Evolutionary conservation across 2,888 invertebrate genomes (phyloP).

Genomic region (Drosophila siamana): DNA sequence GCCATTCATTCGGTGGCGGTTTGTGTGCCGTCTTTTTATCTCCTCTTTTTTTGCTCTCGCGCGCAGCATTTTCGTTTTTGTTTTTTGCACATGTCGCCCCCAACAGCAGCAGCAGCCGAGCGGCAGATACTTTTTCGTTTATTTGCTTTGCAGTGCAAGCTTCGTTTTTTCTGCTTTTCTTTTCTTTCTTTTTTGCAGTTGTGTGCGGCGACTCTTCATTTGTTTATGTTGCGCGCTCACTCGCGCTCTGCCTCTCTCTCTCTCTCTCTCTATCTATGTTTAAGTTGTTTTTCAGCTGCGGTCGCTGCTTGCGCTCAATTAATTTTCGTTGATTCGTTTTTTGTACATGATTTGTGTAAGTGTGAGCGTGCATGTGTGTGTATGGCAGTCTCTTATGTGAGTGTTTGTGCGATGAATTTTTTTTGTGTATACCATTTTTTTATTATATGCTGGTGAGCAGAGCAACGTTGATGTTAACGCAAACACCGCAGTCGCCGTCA

Average conservation of each 20-base stretch:
- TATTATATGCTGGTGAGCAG: constrained; percentile 47
- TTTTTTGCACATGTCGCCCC: constrained; percentile 61
- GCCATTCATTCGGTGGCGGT: constrained; percentile 76
- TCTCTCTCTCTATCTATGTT: constrained; percentile 35
- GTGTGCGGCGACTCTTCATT: constrained; percentile 59
- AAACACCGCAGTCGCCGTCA: neutral
- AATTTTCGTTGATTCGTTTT: constrained; percentile 80
- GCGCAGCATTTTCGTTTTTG: constrained; percentile 49
- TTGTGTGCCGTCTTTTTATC: constrained; percentile 71
- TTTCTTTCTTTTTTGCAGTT: constrained; percentile 42
- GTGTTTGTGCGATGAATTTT: constrained; percentile 54
- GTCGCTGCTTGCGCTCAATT: constrained; percentile 76
- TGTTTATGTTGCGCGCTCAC: constrained; percentile 77
- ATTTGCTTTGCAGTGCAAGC: constrained; percentile 46
- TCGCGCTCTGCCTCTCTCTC: constrained; percentile 48
- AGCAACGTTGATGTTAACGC: constrained; percentile 32
- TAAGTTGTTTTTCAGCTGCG: constrained; percentile 39
- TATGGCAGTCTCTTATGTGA: neutral
- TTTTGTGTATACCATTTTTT: constrained; percentile 84
- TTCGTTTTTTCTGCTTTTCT: constrained; percentile 10
- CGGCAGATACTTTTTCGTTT: constrained; percentile 43
- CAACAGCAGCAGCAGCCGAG: constrained; percentile 10
- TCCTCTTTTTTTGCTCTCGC: constrained; percentile 57
- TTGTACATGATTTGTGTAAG: constrained; percentile 44
- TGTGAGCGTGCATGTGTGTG: constrained; percentile 21